Base-by-base conservation (phyloP, 1,140 invertebrate genomes). In the Dendroctonus valens region DNA sequence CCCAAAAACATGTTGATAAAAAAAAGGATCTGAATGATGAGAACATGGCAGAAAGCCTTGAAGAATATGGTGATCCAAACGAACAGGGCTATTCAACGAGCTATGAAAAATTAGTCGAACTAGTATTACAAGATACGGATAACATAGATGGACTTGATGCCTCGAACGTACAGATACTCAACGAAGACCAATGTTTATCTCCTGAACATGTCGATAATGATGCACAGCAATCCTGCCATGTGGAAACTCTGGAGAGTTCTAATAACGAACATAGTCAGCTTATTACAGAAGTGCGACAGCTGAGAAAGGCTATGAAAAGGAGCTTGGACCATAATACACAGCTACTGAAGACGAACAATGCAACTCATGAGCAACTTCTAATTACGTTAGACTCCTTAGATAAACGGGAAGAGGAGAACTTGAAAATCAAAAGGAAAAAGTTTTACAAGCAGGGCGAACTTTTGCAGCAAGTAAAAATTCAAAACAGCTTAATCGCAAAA, bases 351-450 rank as follows among this genome's bases (percentile, higher is more conserved):
- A 38, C 14, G 5, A 39, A 58, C 9, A 59, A 42, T 51, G 38
- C 41, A 12, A 65, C 39, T 41, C 54, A 58, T 12, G 55, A 65
- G 37, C 64, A 65, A 49, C 15, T 65, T 11, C 7, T 59, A 44
- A 52, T 49, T 26, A 42, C 6, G 42, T 52, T 65, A 46, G 55
- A 59, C 5, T 37, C 39, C n/a, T 39, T 59, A 8, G 64, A 65
- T n/a, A 65, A 53, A 26, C 1, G 26, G 26, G 26, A 26, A 26
- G 26, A 26, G 26, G 26, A 26, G 26, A 26, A 26, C 1, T 2
- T 26, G 26, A 3, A 26, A 26, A 26, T 26, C 26, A 26, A 26
- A 26, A 26, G 26, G 26, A 26, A 26, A 26, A 26, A 26, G 26
- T 3, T 26, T 26, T 1, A 26, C 1, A 26, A 26, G 26, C 26